Evolutionary conservation across 2,888 invertebrate genomes (phyloP), one percentile per base, ranked within the genome.

Genomic region (Mythimna impura): DNA sequence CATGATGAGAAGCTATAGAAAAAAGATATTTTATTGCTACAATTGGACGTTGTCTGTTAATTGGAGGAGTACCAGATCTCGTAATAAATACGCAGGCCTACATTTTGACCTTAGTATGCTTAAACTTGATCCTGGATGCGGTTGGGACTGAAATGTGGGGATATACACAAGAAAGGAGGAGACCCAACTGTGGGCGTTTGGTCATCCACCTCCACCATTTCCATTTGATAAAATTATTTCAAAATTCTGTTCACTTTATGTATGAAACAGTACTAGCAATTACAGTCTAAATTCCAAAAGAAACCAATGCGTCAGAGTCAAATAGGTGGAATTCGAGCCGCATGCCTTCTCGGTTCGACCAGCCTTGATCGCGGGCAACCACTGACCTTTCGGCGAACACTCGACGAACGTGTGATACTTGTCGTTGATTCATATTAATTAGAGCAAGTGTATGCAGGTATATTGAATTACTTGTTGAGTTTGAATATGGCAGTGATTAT

Each of bases 341-440:
- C 89, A 88, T 86, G 74, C 84, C 85, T 72, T 66, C 76, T 87
- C 86, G 71, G 81, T 83, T 83, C 83, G 70, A 76, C 43, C 55
- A 61, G 86, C 93, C 93, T 93, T 93, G 93, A 88, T 88, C 81
- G 89, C 91, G 92, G 91, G 89, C 92, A 90, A 88, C 89, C 75
- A 78, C 87, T 87, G 92, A 93, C 93, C 93, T 93, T 93, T 93
- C 73, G 40, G 72, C 71, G 81, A 77, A 67, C 81, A 83, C 73
- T 81, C 78, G 70, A 63, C 68, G 81, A 82, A 72, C 78, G 77
- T 76, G 82, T 81, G 70, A 68, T 78, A 82, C 71, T 71, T 76
- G 73, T 73, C 69, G 71, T 71, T 75, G 71, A 69, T 74, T 76
- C 63, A 65, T 74, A 73, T 71, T 76, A 78, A 82, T 80, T 76